Percentiles rank a stretch among this genome's conserved stretches.
These are phyloP conservation scores for Sebastes elongatus DNA, from an alignment of 2,797 vertebrate species.

Conservation along the genomic window DNA sequence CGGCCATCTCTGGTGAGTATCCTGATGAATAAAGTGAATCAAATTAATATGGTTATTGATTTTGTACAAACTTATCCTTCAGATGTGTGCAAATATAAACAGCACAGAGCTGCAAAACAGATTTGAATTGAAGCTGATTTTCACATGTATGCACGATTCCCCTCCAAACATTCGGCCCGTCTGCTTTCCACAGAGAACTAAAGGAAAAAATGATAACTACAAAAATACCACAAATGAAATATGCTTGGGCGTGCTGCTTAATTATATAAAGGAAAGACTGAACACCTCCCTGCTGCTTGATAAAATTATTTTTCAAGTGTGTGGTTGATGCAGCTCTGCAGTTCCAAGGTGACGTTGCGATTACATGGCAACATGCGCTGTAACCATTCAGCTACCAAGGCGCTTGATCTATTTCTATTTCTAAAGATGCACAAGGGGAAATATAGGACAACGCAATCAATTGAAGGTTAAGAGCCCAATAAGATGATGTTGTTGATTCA, in stretches of 20 bases:
- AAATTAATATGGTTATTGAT: neutral
- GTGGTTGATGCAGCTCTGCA: neutral
- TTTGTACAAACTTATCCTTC: neutral
- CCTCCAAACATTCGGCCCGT: neutral
- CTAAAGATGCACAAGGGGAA: neutral
- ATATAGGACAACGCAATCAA: neutral
- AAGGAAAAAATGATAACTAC: neutral
- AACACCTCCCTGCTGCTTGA: neutral
- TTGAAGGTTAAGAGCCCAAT: neutral
- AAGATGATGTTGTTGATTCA: neutral
- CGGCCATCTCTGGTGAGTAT: neutral
- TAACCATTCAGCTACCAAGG: neutral
- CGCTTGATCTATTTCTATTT: neutral
- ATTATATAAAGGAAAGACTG: neutral
- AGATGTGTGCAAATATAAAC: neutral
- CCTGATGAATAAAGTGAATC: neutral
- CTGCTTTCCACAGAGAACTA: neutral
- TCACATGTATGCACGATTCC: neutral
- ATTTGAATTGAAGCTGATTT: neutral
- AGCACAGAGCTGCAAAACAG: neutral
- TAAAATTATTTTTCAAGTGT: neutral
- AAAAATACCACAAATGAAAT: neutral
- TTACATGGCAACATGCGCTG: neutral
- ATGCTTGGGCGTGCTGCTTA: neutral
- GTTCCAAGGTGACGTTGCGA: neutral